Percentiles rank a stretch among this genome's conserved stretches.
phyloP scores from a whole-genome alignment of 2,888 invertebrate genomes.

The Electrophaes corylata region DNA sequence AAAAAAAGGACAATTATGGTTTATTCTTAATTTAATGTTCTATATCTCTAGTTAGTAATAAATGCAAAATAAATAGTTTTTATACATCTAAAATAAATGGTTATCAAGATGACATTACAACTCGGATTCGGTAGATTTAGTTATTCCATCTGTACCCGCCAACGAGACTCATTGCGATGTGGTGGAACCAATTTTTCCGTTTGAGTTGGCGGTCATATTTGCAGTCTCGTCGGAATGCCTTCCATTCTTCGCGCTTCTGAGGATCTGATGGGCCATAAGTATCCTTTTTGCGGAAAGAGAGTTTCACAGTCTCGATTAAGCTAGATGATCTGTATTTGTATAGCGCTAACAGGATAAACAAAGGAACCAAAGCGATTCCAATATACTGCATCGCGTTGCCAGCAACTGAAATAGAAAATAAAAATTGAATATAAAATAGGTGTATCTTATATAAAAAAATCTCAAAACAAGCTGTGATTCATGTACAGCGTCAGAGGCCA shows the following conservation, averaged over 20 bases:
- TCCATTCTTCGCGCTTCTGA: constrained; percentile 83
- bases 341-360: constrained; percentile 62
- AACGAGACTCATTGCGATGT: constrained; percentile 60
- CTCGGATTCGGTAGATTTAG: constrained; percentile 24
- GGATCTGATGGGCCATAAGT: constrained; percentile 81
- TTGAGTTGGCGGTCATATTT: constrained; percentile 62
- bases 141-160: constrained; percentile 62
- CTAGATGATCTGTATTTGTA: constrained; percentile 64
- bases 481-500: no score
- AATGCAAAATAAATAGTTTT: not conserved
- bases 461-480: no score
- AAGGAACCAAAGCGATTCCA: constrained; percentile 70
- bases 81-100: not conserved
- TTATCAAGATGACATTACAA: constrained; percentile 28
- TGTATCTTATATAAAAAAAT: not conserved
- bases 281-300: constrained; percentile 72
- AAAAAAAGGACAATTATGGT: not conserved
- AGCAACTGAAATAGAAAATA: constrained; percentile 60
- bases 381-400: constrained; percentile 67
- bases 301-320: constrained; percentile 68
- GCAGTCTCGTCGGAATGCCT: constrained; percentile 78
- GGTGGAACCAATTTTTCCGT: constrained; percentile 69
- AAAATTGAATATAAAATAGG: not conserved
- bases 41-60: not conserved
- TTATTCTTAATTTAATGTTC: not conserved